Conservation (phyloP, 2,888 invertebrate species). For the Phaedon cochleariae region DNA sequence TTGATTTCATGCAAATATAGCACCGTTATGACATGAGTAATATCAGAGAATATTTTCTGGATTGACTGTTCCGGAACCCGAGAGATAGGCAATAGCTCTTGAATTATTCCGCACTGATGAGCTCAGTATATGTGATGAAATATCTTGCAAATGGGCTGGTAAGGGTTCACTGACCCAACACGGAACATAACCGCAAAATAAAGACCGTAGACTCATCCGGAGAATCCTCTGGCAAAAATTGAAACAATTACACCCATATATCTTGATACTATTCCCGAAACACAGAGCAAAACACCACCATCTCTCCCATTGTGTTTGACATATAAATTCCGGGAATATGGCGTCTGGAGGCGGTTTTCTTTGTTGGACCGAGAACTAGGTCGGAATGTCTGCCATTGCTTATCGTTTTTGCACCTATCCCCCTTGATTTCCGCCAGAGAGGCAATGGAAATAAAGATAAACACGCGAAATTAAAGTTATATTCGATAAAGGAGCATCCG, state of each 20-base stretch:
- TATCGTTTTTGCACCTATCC: constrained; percentile 27
- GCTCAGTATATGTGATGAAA: too few species aligned
- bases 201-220: background rate
- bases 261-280: constrained; percentile 34
- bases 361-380: constrained; percentile 24
- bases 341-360: constrained; percentile 13
- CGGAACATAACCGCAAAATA: background rate
- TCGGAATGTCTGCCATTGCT: constrained; percentile 26
- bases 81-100: too few species aligned
- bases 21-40: too few species aligned
- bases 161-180: background rate
- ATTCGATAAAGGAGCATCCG: constrained; percentile 15
- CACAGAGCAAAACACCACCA: constrained; percentile 40
- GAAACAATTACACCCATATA: constrained; percentile 21
- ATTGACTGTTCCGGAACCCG: too few species aligned
- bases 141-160: too few species aligned
- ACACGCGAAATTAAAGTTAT: constrained; percentile 20
- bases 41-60: too few species aligned
- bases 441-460: constrained; percentile 13
- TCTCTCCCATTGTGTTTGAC: constrained; percentile 44
- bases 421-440: constrained; percentile 18
- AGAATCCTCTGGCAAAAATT: constrained; percentile 5
- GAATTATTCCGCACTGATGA: too few species aligned
- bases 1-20: too few species aligned
- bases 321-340: constrained; percentile 45